Evolutionary conservation across 2,888 invertebrate species (phyloP).

Genomic region (Leucozona laternaria): DNA sequence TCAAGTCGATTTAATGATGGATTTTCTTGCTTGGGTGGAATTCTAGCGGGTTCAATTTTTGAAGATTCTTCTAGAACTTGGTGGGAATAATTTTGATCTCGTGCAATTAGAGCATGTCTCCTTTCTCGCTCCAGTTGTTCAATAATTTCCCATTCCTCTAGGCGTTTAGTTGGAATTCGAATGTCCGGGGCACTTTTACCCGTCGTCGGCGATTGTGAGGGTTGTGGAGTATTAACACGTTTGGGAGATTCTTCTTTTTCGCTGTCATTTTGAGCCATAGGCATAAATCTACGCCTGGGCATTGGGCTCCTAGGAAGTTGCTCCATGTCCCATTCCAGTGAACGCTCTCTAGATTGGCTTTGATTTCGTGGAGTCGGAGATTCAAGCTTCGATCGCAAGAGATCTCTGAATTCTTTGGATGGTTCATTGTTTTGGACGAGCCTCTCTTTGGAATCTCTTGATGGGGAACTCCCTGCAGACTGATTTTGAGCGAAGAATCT

Average conservation of each 20-base stretch:
- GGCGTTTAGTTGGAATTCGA: slow-evolving; percentile 44
- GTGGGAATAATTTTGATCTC: slow-evolving; percentile 80
- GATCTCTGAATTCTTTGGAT: slow-evolving; percentile 56
- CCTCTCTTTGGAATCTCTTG: slow-evolving; percentile 46
- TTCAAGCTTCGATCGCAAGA: slow-evolving; percentile 49
- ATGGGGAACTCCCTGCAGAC: slow-evolving; percentile 74
- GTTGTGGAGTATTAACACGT: background rate
- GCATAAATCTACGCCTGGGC: slow-evolving; percentile 74
- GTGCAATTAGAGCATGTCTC: slow-evolving; percentile 80
- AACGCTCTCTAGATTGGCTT: slow-evolving; percentile 52
- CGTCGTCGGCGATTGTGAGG: background rate
- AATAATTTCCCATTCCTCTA: slow-evolving; percentile 79
- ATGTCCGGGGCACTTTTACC: slow-evolving; percentile 10
- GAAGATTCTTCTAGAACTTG: slow-evolving; percentile 47
- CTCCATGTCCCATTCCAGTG: slow-evolving; percentile 81
- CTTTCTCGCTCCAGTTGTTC: slow-evolving; percentile 81
- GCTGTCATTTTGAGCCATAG: slow-evolving; percentile 14
- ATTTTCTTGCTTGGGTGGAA: slow-evolving; percentile 16
- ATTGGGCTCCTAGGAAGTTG: slow-evolving; percentile 80
- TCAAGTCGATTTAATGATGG: slow-evolving; percentile 31
- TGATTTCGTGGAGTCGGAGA: slow-evolving; percentile 38
- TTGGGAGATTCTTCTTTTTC: slow-evolving; percentile 44
- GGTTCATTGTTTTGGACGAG: slow-evolving; percentile 23
- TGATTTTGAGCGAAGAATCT: slow-evolving; percentile 41
- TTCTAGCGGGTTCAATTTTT: background rate